A percentile compares a stretch with the other conserved stretches of the same genome.
These are phyloP conservation scores for Parthenolecanium corni DNA, from an alignment of 2,888 invertebrate genomes.

Conservation along the genomic window DNA sequence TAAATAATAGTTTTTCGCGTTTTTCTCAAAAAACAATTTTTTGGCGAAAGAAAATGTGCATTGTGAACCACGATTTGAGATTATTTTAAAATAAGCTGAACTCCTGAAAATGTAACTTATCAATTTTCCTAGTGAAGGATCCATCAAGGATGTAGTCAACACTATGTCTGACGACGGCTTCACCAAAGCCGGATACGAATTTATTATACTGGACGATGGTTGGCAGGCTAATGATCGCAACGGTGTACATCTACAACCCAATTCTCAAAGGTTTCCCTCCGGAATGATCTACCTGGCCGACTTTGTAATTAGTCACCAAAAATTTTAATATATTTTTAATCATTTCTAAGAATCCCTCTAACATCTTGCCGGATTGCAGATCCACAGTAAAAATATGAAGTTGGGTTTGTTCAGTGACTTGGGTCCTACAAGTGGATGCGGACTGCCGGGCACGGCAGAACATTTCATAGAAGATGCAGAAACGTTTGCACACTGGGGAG, in stretches of 20 bases:
- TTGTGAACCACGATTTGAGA: too few relatives aligned
- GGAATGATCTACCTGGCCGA: conserved; percentile 49
- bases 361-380: conserved; percentile 36
- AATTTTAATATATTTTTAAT: background rate
- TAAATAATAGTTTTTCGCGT: too few relatives aligned
- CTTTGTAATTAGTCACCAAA: conserved; percentile 42
- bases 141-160: conserved; percentile 47
- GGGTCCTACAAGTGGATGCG: conserved; percentile 47
- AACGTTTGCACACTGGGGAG: conserved; percentile 48
- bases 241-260: conserved; percentile 44
- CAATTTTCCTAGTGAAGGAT: conserved; percentile 42
- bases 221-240: conserved; percentile 45
- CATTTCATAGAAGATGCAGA: conserved; percentile 44
- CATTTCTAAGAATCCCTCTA: background rate
- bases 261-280: conserved; percentile 46
- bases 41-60: too few relatives aligned
- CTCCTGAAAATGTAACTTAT: too few relatives aligned
- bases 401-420: conserved; percentile 51
- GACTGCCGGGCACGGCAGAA: conserved; percentile 45
- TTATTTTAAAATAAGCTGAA: too few relatives aligned
- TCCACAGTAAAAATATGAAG: conserved; percentile 45
- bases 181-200: conserved; percentile 48
- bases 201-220: conserved; percentile 51
- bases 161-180: conserved; percentile 48
- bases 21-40: too few relatives aligned